phyloP scores from a whole-genome alignment of 1,140 invertebrate genomes.

The Araneus ventricosus region DNA sequence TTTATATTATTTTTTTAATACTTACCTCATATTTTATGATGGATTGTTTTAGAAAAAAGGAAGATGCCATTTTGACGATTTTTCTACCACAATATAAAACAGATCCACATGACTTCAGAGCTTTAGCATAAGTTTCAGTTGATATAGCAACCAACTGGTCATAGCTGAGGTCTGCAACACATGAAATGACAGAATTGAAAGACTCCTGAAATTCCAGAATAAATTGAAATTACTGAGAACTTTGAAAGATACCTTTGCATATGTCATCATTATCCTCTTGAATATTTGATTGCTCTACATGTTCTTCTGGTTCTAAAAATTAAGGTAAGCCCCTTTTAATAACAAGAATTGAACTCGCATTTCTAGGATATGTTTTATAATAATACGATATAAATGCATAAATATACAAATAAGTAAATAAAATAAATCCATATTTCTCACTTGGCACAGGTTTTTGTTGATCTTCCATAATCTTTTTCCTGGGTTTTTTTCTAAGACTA shows the following conservation, averaged over 20 bases:
- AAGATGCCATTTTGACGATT: constrained; percentile 42
- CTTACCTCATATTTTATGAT: constrained; percentile 46
- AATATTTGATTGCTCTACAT: not conserved
- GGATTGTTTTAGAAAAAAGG: constrained; percentile 40
- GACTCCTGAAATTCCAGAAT: too few relatives aligned
- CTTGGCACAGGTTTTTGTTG: not conserved
- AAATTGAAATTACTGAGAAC: not conserved
- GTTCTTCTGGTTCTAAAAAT: not conserved
- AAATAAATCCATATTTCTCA: not conserved
- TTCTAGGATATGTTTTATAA: too few relatives aligned
- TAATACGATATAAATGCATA: too few relatives aligned
- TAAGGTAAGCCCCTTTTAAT: not conserved
- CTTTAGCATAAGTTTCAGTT: not conserved
- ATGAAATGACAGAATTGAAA: too few relatives aligned
- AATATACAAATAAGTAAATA: not conserved
- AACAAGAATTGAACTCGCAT: not conserved
- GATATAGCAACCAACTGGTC: constrained; percentile 15
- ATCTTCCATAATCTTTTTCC: not conserved
- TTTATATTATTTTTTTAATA: not conserved
- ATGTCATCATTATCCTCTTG: not conserved
- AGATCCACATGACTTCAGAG: not conserved
- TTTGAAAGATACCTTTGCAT: not conserved
- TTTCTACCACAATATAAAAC: constrained; percentile 42
- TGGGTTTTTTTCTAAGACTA: not conserved
- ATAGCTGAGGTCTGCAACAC: constrained; percentile 42